Conservation (phyloP, 1,140 invertebrate species). For the Laodelphax striatellus region DNA sequence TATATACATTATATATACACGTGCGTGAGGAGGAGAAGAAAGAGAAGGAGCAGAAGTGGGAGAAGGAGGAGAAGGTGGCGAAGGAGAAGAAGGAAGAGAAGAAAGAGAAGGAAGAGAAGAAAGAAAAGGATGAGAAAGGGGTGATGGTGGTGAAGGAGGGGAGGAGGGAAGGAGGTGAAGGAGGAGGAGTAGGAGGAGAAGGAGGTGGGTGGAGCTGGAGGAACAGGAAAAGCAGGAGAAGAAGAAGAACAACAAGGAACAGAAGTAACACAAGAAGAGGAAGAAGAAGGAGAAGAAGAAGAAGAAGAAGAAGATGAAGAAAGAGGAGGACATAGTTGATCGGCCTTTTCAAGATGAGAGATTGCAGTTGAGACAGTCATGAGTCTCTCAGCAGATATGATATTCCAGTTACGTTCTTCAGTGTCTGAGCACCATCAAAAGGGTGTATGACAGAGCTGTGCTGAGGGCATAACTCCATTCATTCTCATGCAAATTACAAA, state of each 20-base stretch:
- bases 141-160: neutral
- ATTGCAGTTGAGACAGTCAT: too few species aligned
- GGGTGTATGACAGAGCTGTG: too few species aligned
- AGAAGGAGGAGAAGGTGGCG: neutral
- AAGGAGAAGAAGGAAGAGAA: neutral
- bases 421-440: too few species aligned
- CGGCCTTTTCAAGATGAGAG: too few species aligned
- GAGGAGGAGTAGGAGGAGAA: neutral
- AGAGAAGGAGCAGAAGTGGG: neutral
- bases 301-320: neutral
- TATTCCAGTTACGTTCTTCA: too few species aligned
- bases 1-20: too few species aligned
- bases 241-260: neutral
- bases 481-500: too few species aligned
- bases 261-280: neutral
- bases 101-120: neutral
- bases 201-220: neutral
- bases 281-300: slow-evolving; percentile 2
- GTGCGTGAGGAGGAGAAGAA: neutral
- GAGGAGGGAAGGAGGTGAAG: neutral
- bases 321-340: neutral
- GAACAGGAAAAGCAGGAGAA: slow-evolving; percentile 1
- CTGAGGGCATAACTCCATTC: too few species aligned
- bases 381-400: too few species aligned
- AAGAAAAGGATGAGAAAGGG: neutral